Evolutionary conservation across 1,140 invertebrate species (phyloP).

Genomic region (Drosophila ercepeae): DNA sequence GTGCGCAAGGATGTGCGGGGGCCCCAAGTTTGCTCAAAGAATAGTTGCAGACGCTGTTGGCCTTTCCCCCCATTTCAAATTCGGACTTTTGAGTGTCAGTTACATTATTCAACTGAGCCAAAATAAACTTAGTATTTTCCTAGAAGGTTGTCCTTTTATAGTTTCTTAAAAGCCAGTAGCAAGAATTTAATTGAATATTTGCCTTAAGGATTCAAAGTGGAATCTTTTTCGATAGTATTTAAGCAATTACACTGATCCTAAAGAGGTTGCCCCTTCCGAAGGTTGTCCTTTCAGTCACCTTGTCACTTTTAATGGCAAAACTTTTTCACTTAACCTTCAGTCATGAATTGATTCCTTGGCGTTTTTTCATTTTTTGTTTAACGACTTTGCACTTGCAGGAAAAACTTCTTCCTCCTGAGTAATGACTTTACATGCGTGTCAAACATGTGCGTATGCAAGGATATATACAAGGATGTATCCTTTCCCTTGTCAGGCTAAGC

Average conservation of each 20-base stretch:
- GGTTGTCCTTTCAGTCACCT: constrained; percentile 29
- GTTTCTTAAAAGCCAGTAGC: constrained; percentile 1
- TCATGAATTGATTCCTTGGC: constrained; percentile 66
- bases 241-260: background rate
- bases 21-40: constrained; percentile 30
- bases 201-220: background rate
- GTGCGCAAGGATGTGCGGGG: constrained; percentile 4
- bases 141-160: constrained; percentile 5
- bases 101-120: constrained; percentile 35
- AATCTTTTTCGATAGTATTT: background rate
- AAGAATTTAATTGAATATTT: constrained; percentile 15
- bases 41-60: constrained; percentile 33
- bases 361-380: constrained; percentile 37
- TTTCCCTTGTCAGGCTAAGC: constrained; percentile 52
- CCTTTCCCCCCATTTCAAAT: background rate
- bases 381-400: constrained; percentile 62
- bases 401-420: constrained; percentile 55
- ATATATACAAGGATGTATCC: constrained; percentile 7
- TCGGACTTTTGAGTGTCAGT: constrained; percentile 29
- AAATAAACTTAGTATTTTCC: constrained; percentile 30
- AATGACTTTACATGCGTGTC: constrained; percentile 73
- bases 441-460: constrained; percentile 51
- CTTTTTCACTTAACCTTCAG: constrained; percentile 77
- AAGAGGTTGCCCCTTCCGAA: constrained; percentile 1
- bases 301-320: constrained; percentile 72